phyloP scores from a whole-genome alignment of 2,888 invertebrate species.

The Diarsia mendica region DNA sequence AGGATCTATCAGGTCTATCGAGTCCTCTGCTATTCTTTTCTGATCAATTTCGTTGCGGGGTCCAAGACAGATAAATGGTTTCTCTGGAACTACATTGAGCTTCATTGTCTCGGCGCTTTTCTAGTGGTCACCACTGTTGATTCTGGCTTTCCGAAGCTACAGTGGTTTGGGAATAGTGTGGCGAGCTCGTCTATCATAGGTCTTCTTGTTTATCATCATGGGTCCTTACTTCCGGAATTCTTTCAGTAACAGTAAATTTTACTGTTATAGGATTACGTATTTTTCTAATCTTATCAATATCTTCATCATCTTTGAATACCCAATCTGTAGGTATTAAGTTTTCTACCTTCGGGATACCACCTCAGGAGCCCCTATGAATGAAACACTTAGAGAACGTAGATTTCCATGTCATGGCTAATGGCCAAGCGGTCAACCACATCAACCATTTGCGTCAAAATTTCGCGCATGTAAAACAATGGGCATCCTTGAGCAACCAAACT shows the following conservation, averaged over 20 bases:
- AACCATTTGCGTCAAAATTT: constrained; percentile 51
- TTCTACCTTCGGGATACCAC: neutral
- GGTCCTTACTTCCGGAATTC: neutral
- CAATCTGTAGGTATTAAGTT: neutral
- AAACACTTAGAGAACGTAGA: constrained; percentile 8
- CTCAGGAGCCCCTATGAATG: neutral
- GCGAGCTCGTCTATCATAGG: too few species aligned
- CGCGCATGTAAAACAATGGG: constrained; percentile 51
- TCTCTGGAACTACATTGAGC: too few species aligned
- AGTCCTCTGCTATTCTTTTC: too few species aligned
- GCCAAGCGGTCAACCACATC: constrained; percentile 45
- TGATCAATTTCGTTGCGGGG: too few species aligned
- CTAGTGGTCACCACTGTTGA: too few species aligned
- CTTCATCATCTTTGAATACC: neutral
- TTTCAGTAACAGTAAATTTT: neutral
- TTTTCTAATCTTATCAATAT: neutral
- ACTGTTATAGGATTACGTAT: neutral
- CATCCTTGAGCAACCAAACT: constrained; percentile 55
- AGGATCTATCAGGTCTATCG: too few species aligned
- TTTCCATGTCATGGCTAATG: constrained; percentile 10
- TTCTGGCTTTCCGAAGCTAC: too few species aligned
- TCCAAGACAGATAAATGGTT: too few species aligned
- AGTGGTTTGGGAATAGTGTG: too few species aligned
- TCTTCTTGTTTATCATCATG: neutral
- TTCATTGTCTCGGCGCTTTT: too few species aligned